These are phyloP conservation scores for Dipodomys stephensi DNA, from an alignment of 2,113 vertebrate genomes.

Conservation along the genomic window DNA sequence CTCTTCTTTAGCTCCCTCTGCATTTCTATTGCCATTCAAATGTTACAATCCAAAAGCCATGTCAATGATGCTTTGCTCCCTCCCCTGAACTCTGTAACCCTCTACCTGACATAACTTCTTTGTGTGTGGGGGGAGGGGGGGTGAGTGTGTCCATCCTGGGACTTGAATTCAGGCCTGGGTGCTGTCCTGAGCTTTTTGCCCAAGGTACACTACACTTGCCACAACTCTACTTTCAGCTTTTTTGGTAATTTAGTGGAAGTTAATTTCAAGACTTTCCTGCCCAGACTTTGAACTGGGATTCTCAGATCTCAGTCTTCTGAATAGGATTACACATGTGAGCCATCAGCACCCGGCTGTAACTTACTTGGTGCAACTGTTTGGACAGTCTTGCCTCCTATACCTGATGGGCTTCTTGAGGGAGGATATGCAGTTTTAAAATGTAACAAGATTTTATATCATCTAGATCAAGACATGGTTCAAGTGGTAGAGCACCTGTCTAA, in stretches of 20 bases:
- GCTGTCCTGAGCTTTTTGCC: too few species aligned
- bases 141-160: too few species aligned
- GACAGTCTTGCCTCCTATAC: not conserved
- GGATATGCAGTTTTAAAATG: conserved; percentile 12
- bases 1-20: not conserved
- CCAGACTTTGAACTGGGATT: too few species aligned
- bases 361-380: not conserved
- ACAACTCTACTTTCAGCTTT: too few species aligned
- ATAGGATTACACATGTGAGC: too few species aligned
- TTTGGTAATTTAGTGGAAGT: too few species aligned
- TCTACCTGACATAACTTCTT: not conserved
- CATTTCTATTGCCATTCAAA: not conserved
- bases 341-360: too few species aligned
- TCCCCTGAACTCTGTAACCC: not conserved
- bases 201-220: too few species aligned
- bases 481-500: too few species aligned
- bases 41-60: not conserved
- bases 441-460: not conserved
- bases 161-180: too few species aligned
- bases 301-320: too few species aligned
- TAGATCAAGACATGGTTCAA: not conserved
- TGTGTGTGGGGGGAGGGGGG: not conserved
- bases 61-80: not conserved
- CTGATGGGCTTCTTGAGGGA: not conserved
- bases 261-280: too few species aligned